Evolutionary conservation across 1,140 invertebrate species (phyloP), one percentile per base, ranked within the genome.

Genomic region (Rhyacophila brunnea): DNA sequence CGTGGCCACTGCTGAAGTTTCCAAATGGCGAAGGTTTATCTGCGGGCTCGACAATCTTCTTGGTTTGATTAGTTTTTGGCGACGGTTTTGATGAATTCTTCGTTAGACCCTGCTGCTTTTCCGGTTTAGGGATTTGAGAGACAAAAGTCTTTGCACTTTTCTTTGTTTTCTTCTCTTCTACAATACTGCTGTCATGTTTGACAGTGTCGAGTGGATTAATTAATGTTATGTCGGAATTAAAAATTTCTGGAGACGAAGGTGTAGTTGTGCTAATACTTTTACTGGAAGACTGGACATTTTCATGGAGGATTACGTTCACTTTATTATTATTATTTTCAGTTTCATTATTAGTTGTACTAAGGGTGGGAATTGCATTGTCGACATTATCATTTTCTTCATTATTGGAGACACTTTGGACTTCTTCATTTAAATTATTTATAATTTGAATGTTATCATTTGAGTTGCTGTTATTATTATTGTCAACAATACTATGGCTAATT

Each of bases 1-100:
- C 80, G 11, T 79, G 69, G n/a, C 77, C 77, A 66, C 68, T 78
- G 69, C 74, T 71, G 35, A 78, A 68, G 59, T 71, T 72, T 18
- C 74, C 72, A 55, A 79, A 79, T 44, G 75, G 73, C 15, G 68
- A 49, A 67, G 72, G 74, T 43, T 74, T 75, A 3, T 74, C 74
- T 18, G 67, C 61, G n/a, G 74, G 71, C 35, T 71, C 70, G 49
- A 70, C 69, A 58, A 71, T 69, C 60, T 74, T 72, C 56, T 78
- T 77, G 34, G 72, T 18, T 9, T 72, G 72, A 48, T 62, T 67
- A 50, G 69, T 69, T 50, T 76, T 70, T 35, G 75, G 56, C 1
- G 72, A 73, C 14, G 75, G 70, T 65, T 77, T 78, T 23, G 58
- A 49, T 6, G 15, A 9, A 15, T 18, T 45, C 48, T 54, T 65